These are phyloP conservation scores for Mormyrus proboscirostris DNA, from an alignment of 2,797 vertebrate genomes.

Conservation along the genomic window DNA sequence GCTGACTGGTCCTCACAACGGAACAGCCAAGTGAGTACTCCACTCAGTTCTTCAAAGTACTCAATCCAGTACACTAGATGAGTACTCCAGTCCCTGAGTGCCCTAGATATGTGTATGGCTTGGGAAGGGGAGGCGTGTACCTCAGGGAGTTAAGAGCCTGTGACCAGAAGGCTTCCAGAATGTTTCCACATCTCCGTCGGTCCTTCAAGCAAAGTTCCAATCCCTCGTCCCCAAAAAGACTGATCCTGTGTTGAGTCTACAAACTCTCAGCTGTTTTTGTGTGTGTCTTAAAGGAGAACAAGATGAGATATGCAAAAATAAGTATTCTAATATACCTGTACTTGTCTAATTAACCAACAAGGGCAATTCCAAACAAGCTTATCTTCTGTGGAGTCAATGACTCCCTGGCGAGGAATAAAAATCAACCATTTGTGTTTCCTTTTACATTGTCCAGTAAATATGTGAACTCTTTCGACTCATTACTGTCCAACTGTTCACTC, in stretches of 20 bases:
- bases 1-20: too few relatives aligned
- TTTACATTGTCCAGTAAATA: background rate
- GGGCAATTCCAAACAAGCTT: background rate
- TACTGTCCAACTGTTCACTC: background rate
- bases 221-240: background rate
- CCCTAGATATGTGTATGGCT: background rate
- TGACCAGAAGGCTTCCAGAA: background rate
- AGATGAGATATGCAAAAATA: background rate
- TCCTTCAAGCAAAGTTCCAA: background rate
- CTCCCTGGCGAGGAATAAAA: background rate
- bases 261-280: background rate
- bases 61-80: background rate
- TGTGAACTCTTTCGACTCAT: background rate
- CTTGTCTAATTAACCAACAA: background rate
- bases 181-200: background rate
- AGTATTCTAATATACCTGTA: background rate
- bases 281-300: background rate
- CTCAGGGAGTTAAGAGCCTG: background rate
- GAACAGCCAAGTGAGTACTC: background rate
- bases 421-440: background rate
- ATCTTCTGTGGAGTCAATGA: background rate
- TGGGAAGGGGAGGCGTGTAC: background rate
- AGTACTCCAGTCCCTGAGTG: background rate
- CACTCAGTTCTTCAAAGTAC: background rate
- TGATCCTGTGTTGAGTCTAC: background rate